These are phyloP conservation scores for Chromobotia macracanthus DNA, from an alignment of 2,797 vertebrate genomes.

Conservation along the genomic window DNA sequence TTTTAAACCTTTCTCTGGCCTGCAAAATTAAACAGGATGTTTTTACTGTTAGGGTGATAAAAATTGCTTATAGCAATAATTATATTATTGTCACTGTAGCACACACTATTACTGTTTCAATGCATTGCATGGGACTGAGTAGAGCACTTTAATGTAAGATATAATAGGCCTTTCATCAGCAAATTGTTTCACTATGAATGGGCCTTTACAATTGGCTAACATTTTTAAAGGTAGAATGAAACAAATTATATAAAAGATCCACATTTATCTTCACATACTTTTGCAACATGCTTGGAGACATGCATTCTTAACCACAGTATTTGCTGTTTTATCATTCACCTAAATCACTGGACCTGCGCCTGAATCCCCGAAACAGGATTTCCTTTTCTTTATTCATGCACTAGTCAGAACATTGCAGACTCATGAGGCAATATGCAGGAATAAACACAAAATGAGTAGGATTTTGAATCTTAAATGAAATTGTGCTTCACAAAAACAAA, in stretches of 20 bases:
- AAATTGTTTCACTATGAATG: no score
- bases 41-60: neutral
- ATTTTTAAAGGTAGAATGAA: no score
- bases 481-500: constrained; percentile 42
- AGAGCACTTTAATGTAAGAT: no score
- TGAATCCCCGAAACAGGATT: constrained; percentile 52
- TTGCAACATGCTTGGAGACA: constrained; percentile 62
- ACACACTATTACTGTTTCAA: no score
- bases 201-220: no score
- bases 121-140: no score
- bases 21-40: neutral
- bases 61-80: neutral
- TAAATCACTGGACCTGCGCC: constrained; percentile 42
- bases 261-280: constrained; percentile 52
- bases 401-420: constrained; percentile 42
- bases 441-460: constrained; percentile 48
- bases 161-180: no score
- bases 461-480: constrained; percentile 26
- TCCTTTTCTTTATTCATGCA: constrained; percentile 59
- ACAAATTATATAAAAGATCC: no score
- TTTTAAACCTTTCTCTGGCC: neutral
- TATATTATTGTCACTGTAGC: no score
- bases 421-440: constrained; percentile 45
- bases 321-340: constrained; percentile 56
- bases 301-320: constrained; percentile 58